Evolutionary conservation across 2,888 invertebrate species (phyloP).

Genomic region (Drosophila conformis): DNA sequence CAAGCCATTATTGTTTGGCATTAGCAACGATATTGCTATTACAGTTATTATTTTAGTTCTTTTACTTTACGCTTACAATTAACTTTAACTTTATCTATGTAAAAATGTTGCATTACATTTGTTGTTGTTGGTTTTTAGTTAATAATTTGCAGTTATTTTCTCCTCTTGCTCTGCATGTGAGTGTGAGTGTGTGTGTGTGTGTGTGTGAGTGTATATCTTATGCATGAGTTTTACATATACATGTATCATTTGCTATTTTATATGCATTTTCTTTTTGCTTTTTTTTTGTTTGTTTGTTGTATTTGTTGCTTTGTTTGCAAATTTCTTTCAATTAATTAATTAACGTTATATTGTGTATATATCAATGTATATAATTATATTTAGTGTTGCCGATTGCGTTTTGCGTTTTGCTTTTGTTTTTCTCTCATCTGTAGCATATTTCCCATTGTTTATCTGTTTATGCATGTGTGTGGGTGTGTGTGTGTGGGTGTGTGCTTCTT

Average conservation of each 20-base stretch:
- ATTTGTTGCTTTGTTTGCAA: slow-evolving; percentile 21
- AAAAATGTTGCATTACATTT: slow-evolving; percentile 58
- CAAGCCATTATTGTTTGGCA: slow-evolving; percentile 55
- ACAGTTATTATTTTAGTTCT: slow-evolving; percentile 58
- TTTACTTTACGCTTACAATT: slow-evolving; percentile 68
- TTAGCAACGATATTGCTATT: slow-evolving; percentile 63
- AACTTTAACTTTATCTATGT: slow-evolving; percentile 69
- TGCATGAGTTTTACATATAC: slow-evolving; percentile 50
- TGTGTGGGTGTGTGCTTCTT: slow-evolving; percentile 28
- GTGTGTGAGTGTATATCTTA: background rate
- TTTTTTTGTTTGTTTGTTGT: background rate
- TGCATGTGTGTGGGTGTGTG: slow-evolving; percentile 16
- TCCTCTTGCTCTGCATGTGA: background rate
- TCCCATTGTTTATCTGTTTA: slow-evolving; percentile 30
- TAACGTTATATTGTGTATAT: slow-evolving; percentile 42
- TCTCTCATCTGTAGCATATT: slow-evolving; percentile 27
- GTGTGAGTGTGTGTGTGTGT: no score
- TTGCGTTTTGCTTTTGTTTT: slow-evolving; percentile 7
- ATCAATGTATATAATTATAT: slow-evolving; percentile 33
- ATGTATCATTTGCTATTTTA: slow-evolving; percentile 31
- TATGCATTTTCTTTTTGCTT: slow-evolving; percentile 16
- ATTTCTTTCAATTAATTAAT: slow-evolving; percentile 54
- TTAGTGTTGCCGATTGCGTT: slow-evolving; percentile 29
- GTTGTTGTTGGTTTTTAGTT: slow-evolving; percentile 16
- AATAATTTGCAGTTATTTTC: slow-evolving; percentile 11